Conservation (phyloP, 2,888 invertebrate genomes). For the Oscheius sp. region DNA sequence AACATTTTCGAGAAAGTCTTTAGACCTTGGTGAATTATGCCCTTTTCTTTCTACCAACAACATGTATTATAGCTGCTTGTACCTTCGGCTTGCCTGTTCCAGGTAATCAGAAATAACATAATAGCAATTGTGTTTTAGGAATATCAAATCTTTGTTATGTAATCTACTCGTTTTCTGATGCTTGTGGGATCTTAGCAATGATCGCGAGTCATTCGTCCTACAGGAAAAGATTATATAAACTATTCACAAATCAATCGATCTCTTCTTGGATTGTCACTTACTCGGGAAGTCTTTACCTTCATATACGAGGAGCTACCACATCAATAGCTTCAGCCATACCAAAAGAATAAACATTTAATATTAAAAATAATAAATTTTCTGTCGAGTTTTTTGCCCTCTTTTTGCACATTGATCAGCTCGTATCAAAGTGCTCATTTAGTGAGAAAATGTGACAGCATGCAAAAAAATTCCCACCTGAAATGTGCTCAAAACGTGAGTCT, state of each 20-base stretch:
- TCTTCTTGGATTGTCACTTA: background rate
- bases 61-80: conserved; percentile 7
- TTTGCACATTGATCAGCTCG: too few species aligned
- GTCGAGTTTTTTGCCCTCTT: too few species aligned
- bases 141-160: conserved; percentile 17
- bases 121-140: background rate
- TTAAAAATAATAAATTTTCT: too few species aligned
- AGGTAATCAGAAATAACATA: background rate
- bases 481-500: too few species aligned
- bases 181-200: conserved; percentile 17
- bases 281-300: background rate
- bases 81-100: conserved; percentile 10
- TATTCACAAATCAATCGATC: background rate
- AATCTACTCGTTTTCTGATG: conserved; percentile 14
- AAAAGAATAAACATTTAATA: too few species aligned
- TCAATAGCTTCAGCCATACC: too few species aligned
- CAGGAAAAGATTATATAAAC: conserved; percentile 9
- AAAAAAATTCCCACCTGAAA: too few species aligned
- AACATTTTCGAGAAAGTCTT: background rate
- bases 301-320: background rate
- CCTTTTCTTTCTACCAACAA: conserved; percentile 19
- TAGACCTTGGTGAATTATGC: conserved; percentile 16
- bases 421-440: too few species aligned
- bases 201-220: conserved; percentile 5
- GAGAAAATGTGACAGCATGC: too few species aligned